Conservation (phyloP, 2,113 vertebrate species). For the Rhodinocichla rosea region DNA sequence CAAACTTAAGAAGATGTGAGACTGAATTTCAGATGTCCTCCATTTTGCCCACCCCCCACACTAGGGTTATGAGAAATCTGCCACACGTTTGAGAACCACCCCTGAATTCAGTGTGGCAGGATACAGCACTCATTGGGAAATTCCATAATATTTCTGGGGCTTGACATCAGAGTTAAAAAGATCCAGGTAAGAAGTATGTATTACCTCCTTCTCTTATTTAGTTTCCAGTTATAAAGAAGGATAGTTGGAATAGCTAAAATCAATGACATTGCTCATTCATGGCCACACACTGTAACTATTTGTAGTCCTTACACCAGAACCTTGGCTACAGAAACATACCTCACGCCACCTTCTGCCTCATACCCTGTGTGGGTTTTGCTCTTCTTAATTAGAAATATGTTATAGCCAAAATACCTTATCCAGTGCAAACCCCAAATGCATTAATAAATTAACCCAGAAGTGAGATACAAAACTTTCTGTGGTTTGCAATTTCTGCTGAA, state of each 20-base stretch:
- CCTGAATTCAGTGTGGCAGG: background rate
- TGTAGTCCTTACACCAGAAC: background rate
- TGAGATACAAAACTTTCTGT: background rate
- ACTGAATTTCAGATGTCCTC: background rate
- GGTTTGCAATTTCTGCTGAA: slow-evolving; percentile 1
- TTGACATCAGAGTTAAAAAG: background rate
- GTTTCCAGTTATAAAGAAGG: background rate
- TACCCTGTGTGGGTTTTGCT: background rate
- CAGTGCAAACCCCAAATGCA: background rate
- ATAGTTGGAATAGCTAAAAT: background rate
- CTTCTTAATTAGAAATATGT: background rate
- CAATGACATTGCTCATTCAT: background rate
- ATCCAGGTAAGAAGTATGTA: background rate
- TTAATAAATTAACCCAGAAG: background rate
- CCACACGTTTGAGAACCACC: background rate
- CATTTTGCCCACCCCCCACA: background rate
- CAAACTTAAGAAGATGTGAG: background rate
- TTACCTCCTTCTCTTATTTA: background rate
- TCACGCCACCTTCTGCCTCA: background rate
- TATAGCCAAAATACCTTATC: background rate
- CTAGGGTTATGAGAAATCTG: background rate
- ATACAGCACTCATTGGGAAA: fast-evolving
- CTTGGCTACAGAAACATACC: background rate
- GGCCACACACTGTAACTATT: background rate
- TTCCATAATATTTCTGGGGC: background rate